Base-by-base conservation (phyloP, 1,140 invertebrate species). In the Diplogasteroides magnus region DNA sequence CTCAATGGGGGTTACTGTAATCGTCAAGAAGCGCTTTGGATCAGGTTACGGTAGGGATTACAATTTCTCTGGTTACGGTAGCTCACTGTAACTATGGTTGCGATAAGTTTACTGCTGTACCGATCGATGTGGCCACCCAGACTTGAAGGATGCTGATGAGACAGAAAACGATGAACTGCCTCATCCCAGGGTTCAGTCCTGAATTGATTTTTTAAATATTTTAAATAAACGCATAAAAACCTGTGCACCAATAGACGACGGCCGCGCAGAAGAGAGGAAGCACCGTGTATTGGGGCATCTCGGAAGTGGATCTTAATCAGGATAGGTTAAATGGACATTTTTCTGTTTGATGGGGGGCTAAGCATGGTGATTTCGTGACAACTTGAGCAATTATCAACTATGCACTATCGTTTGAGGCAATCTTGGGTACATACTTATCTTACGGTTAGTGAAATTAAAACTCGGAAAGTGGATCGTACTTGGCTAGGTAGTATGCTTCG, bases 401-500 rank as follows among this genome's bases (percentile, higher is more conserved):
- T n/a, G n/a, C n/a, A n/a, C n/a, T n/a, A n/a, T n/a, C n/a, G n/a
- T n/a, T n/a, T n/a, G n/a, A n/a, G n/a, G n/a, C n/a, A n/a, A n/a
- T n/a, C n/a, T n/a, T n/a, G n/a, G n/a, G n/a, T n/a, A n/a, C n/a
- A n/a, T n/a, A n/a, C n/a, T n/a, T n/a, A n/a, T n/a, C n/a, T n/a
- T n/a, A n/a, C n/a, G n/a, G n/a, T n/a, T n/a, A n/a, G n/a, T n/a
- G n/a, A n/a, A n/a, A n/a, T n/a, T n/a, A n/a, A n/a, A n/a, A n/a
- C n/a, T n/a, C n/a, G n/a, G n/a, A n/a, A n/a, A n/a, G n/a, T n/a
- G n/a, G n/a, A n/a, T n/a, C n/a, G n/a, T n/a, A 76, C 85, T 95
- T 97, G 67, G 90, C 89, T 19, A 95, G 82, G 84, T 93, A 97
- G 82, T 97, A 97, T 0, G 93, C 88, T 76, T 93, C 92, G 0